Evolutionary conservation across 2,113 vertebrate genomes (phyloP), one percentile per base, ranked within the genome.

Genomic region (Tilapia sparmanii): DNA sequence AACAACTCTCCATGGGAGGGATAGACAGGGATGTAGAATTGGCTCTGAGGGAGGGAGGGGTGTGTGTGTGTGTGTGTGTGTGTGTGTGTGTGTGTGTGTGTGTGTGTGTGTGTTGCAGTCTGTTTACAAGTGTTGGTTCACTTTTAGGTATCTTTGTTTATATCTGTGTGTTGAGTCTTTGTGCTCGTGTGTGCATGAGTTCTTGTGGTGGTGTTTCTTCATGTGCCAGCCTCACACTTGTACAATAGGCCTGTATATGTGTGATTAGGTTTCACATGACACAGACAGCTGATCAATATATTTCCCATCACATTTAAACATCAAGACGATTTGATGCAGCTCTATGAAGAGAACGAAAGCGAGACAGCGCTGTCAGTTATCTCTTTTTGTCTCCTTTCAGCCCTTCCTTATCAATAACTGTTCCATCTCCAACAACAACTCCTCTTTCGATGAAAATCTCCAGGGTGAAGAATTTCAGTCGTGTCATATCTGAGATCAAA

Each of bases 1-100:
- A 96, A 91, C 92, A 94, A 91, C 31, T 91, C 94, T 94, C 94
- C 84, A 88, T 88, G 94, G 94, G 91, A 93, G 90, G 89, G 85
- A 92, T 10, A 91, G 91, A 92, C 86, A 89, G 89, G 84, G 78
- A 90, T 83, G 89, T 38, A 47, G 90, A 91, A 86, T 61, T 84
- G 90, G 90, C 91, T 94, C 87, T 68, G 89, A 92, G 90, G 92
- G 87, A 87, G 87, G 68, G 79, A 85, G 90, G 45, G 54, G 68
- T 10, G 33, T 50, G 38, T 47, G 82, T 71, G 50, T 10, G 26
- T 33, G 8, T 11, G 31, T 15, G 78, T n/a, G 24, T 31, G 16
- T 5, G 45, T 13, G 81, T 24, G 42, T n/a, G 42, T 50, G 83
- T 80, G 54, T 15, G 22, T 29, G 11, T 2, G 38, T 38, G 81